Evolutionary conservation across 2,113 vertebrate genomes (phyloP), one percentile per base, ranked within the genome.

Genomic region (Ovibos moschatus): DNA sequence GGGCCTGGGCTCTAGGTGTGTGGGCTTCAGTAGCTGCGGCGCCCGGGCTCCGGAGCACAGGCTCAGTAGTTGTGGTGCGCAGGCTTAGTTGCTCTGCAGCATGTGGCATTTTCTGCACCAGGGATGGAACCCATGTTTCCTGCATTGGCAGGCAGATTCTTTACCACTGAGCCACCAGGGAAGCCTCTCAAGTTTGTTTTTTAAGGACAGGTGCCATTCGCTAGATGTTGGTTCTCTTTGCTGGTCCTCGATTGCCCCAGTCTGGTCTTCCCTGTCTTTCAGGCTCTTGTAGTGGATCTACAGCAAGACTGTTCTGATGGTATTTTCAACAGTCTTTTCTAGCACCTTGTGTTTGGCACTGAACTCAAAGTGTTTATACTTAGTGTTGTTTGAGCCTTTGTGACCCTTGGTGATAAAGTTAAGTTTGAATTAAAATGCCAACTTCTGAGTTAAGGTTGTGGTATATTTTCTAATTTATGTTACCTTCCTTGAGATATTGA

Each of bases 401-500:
- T 55, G 62, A 62, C 53, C 30, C 55, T 94, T 67, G 58, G 45
- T 96, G 25, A 55, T 76, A 92, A 62, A 82, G 40, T 89, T 94
- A 78, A 89, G 51, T 95, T 88, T 95, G 87, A 67, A 95, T 81
- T 25, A 50, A 53, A 86, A 87, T 93, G 53, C 96, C 62, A 89
- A 10, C 33, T 10, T 89, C 23, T 76, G 47, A 83, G 15, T 93
- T 93, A 88, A 94, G 71, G 62, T 51, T 23, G 27, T 64, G 76
- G 21, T 74, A 81, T 12, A 28, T 97, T 92, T 95, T 81, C 67
- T 87, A 33, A 36, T 78, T 92, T 92, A 28, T 87, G 7, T 95
- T 64, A 6, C 87, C 7, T 84, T 82, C 13, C 19, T 89, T 40
- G 30, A 94, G 87, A 94, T 67, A 28, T 6, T 91, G 27, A 96